Base-by-base conservation (phyloP, 2,888 invertebrate genomes). In the Agonopterix arenella region DNA sequence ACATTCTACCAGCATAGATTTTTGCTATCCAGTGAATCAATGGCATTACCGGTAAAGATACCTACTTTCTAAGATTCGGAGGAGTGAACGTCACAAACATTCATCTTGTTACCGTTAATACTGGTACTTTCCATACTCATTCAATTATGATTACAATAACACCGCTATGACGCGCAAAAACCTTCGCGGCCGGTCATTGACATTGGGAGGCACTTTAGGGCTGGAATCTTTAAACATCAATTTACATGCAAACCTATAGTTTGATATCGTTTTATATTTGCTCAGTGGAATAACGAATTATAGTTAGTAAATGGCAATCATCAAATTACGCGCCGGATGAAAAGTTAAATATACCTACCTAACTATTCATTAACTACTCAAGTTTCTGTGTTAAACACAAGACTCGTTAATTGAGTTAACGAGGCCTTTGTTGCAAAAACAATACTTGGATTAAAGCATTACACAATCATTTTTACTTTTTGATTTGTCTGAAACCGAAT, bases 171-270 rank as follows among this genome's bases (percentile, higher is more conserved):
- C 69, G 81, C 80, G 84, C 86, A 85, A 80, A 81, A 79, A 78
- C 84, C 84, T 85, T 83, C 73, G 73, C 73, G 69, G 73, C 63
- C 78, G 88, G 85, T 84, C 88, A 76, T 75, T 80, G 85, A 85
- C 86, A 77, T 74, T 68, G 71, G 72, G 86, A 72, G 86, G 85
- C 84, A 81, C 84, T 84, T 84, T 82, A 86, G 85, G 86, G 88
- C 82, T 76, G 74, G 69, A 77, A 5, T 28, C 5, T 28, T 18
- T 18, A 18, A 18, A 28, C 28, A 28, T 28, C 28, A 28, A 28
- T 28, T 28, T 28, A 28, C 28, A 28, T 28, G 7, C 28, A 28
- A 28, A 28, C 28, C 28, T 28, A 28, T 28, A 28, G 28, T 28
- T 28, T 28, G 5, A 28, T 28, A 28, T 28, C 28, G 28, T 28